Conservation (phyloP, 2,888 invertebrate genomes). For the Latrodectus hesperus region DNA sequence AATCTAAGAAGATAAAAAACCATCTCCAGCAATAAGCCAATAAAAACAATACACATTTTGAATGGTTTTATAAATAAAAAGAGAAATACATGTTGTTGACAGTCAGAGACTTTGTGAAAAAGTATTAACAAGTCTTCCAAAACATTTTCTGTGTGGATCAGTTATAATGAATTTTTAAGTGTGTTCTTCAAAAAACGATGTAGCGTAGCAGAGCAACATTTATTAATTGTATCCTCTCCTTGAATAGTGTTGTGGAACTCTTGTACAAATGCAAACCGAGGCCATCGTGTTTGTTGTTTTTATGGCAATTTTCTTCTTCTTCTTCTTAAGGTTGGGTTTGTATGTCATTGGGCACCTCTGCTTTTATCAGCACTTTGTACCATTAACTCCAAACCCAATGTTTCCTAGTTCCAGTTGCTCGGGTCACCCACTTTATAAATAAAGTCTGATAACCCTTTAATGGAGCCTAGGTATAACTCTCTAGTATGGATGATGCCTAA, state of each 20-base stretch:
- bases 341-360: too few species aligned
- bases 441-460: too few species aligned
- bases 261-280: constrained; percentile 59
- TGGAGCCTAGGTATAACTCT: too few species aligned
- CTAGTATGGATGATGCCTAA: too few species aligned
- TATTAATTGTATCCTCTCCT: constrained; percentile 57
- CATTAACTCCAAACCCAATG: too few species aligned
- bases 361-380: too few species aligned
- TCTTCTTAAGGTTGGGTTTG: too few species aligned
- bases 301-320: too few species aligned
- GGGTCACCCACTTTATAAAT: too few species aligned
- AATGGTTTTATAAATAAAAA: background rate
- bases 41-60: background rate
- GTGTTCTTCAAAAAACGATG: constrained; percentile 63
- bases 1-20: constrained; percentile 70
- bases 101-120: background rate
- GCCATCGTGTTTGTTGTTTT: constrained; percentile 64
- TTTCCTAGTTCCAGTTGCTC: too few species aligned
- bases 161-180: constrained; percentile 51
- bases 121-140: constrained; percentile 67
- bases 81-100: background rate
- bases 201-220: constrained; percentile 60
- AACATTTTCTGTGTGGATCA: constrained; percentile 31
- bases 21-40: constrained; percentile 69
- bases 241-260: constrained; percentile 48